Evolutionary conservation across 1,140 invertebrate species (phyloP).

Genomic region (Aphidius gifuensis): DNA sequence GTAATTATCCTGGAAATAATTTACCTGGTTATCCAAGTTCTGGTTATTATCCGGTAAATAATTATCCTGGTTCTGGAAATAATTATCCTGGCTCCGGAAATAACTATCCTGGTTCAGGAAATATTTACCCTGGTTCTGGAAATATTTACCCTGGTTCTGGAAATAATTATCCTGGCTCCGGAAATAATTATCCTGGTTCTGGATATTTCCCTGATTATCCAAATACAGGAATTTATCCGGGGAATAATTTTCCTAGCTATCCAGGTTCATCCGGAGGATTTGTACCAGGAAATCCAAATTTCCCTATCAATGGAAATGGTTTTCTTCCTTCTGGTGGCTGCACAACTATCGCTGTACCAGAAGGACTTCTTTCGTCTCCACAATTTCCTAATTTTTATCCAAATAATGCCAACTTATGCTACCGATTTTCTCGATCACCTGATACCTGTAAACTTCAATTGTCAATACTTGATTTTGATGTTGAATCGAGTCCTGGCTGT

Average conservation of each 20-base stretch:
- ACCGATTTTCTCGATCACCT: conserved; percentile 36
- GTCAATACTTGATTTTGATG: conserved; percentile 43
- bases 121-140: conserved; percentile 5
- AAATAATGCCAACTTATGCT: conserved; percentile 39
- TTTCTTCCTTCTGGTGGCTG: conserved; percentile 30
- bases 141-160: conserved; percentile 16
- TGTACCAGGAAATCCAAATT: conserved; percentile 27
- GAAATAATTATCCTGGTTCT: not conserved
- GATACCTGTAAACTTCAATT: conserved; percentile 38
- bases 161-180: conserved; percentile 24
- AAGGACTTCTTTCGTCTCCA: conserved; percentile 35
- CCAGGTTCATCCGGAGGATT: conserved; percentile 24
- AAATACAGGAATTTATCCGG: not conserved
- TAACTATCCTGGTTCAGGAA: not conserved
- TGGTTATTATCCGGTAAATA: no score
- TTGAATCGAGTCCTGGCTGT: conserved; percentile 42
- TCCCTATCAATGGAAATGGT: conserved; percentile 23
- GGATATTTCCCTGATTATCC: not conserved
- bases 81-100: not conserved
- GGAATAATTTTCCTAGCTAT: conserved; percentile 13
- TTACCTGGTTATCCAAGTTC: not conserved
- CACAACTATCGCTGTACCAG: conserved; percentile 28
- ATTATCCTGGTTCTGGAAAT: not conserved
- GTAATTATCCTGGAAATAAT: not conserved
- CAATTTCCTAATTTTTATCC: conserved; percentile 37